Base-by-base conservation (phyloP, 2,888 invertebrate genomes). In the Apamea sordens region DNA sequence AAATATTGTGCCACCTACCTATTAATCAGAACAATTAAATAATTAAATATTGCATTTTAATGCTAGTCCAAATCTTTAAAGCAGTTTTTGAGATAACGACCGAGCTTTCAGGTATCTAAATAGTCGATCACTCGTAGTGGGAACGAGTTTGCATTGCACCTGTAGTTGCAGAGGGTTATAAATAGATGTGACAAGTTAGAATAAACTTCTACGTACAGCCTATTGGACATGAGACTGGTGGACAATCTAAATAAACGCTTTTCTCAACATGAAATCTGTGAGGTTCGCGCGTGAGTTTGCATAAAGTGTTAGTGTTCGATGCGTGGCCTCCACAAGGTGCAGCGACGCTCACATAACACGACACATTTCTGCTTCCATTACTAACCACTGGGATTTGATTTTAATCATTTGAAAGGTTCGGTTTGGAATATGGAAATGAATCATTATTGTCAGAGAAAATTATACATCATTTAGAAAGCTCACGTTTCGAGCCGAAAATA, bases 261-360 rank as follows among this genome's bases (percentile, higher is more conserved):
- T 72, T 72, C 82, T 65, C 63, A n/a, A 47, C 24, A 63, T 32
- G n/a, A 63, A 59, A 76, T n/a, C 53, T 24, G 64, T 36, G 70
- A 28, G 36, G 74, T 64, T 64, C 64, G 56, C 50, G 73, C 86
- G 77, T 85, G 85, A 72, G 83, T 80, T 86, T 72, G 84, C 80
- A 86, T 85, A 83, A 73, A 77, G 36, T 74, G 64, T 75, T 72
- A 77, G 32, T 77, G 63, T 50, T 67, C 41, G 67, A 77, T 79
- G 86, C 74, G 59, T 73, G 79, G 73, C 82, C 78, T 73, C 82
- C 73, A 44, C 74, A 13, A 73, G 72, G 41, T 65, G 73, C 84
- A 82, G 69, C 36, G 56, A 68, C 69, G 76, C 84, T 84, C 81
- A 73, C 64, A 81, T 86, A 80, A 73, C 86, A 65, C 73, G 79